Evolutionary conservation across 1,140 invertebrate genomes (phyloP).

Genomic region (Nasonia giraulti): DNA sequence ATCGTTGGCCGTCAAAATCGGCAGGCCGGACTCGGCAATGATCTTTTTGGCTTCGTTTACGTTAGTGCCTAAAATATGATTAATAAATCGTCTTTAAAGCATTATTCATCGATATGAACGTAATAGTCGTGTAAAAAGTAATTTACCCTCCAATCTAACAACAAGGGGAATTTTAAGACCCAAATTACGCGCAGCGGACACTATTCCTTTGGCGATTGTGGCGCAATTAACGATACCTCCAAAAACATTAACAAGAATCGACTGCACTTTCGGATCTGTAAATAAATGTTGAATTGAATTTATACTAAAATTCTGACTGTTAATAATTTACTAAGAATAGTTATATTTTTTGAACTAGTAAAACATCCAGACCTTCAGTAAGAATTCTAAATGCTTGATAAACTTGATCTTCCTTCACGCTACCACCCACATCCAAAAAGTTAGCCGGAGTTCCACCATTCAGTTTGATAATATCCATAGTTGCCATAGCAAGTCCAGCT

Average conservation of each 20-base stretch:
- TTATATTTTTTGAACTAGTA: slow-evolving; percentile 27
- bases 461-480: slow-evolving; percentile 87
- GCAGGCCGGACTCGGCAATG: slow-evolving; percentile 86
- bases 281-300: slow-evolving; percentile 22
- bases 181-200: slow-evolving; percentile 88
- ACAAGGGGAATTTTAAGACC: slow-evolving; percentile 91
- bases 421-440: slow-evolving; percentile 88
- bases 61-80: slow-evolving; percentile 79
- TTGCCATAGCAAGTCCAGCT: slow-evolving; percentile 88
- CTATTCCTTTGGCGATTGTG: slow-evolving; percentile 96
- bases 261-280: slow-evolving; percentile 91
- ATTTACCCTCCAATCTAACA: slow-evolving; percentile 92
- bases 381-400: slow-evolving; percentile 83
- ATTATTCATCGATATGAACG: slow-evolving; percentile 21
- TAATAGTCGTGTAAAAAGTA: background rate
- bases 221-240: slow-evolving; percentile 99
- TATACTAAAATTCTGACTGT: too few species aligned
- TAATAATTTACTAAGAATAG: slow-evolving; percentile 10
- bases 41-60: slow-evolving; percentile 81
- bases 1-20: slow-evolving; percentile 87
- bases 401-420: slow-evolving; percentile 85
- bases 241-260: slow-evolving; percentile 98
- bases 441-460: slow-evolving; percentile 86
- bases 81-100: background rate
- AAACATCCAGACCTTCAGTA: slow-evolving; percentile 69